A percentile compares a stretch with the other conserved stretches of the same genome.
Evolutionary conservation across 1,140 invertebrate genomes (phyloP).

Genomic region (Polyergus mexicanus): DNA sequence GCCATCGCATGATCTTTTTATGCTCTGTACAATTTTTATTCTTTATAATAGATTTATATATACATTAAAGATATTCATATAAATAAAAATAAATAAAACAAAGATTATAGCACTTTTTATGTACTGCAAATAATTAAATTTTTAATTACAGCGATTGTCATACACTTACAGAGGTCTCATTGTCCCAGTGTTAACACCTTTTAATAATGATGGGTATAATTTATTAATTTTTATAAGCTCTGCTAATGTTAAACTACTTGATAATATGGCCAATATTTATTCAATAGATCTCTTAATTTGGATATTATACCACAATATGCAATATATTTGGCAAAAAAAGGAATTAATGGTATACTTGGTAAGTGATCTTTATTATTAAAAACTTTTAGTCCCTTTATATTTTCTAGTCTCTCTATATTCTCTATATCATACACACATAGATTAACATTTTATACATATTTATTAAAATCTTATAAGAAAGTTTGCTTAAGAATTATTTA

Average conservation of each 20-base stretch:
- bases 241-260: neutral
- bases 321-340: slow-evolving; percentile 87
- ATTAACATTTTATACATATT: neutral
- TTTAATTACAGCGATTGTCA: slow-evolving; percentile 54
- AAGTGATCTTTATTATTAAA: slow-evolving; percentile 67
- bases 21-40: neutral
- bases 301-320: slow-evolving; percentile 89
- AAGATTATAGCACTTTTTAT: neutral
- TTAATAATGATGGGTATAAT: slow-evolving; percentile 88
- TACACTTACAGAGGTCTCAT: slow-evolving; percentile 87
- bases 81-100: slow-evolving; percentile 17
- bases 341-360: slow-evolving; percentile 90
- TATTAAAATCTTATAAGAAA: neutral
- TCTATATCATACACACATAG: too few relatives aligned
- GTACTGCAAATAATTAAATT: neutral
- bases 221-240: neutral
- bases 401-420: too few relatives aligned
- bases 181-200: slow-evolving; percentile 90
- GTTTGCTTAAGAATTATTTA: neutral
- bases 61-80: neutral
- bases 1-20: neutral
- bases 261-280: slow-evolving; percentile 42
- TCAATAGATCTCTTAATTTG: slow-evolving; percentile 86
- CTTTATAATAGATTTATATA: neutral
- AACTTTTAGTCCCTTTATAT: neutral